Evolutionary conservation across 2,113 vertebrate genomes (phyloP).

Genomic region (Edolisoma coerulescens): DNA sequence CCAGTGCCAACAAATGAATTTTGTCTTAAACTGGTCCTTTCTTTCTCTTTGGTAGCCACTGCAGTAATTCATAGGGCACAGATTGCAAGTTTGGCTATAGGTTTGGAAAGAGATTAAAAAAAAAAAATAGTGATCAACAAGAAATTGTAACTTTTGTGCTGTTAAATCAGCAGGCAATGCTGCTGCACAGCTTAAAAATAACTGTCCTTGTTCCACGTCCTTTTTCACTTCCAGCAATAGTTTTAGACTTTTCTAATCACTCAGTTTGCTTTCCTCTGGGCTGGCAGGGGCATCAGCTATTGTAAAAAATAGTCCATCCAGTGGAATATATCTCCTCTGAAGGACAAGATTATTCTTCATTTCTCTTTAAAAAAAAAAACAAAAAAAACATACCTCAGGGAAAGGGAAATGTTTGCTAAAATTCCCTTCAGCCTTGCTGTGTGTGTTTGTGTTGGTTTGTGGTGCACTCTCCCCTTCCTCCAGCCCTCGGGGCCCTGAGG

Average conservation of each 20-base stretch:
- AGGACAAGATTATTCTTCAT: not conserved
- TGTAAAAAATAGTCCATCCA: constrained; percentile 2
- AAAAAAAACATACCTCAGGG: too few relatives aligned
- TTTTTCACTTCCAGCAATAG: constrained; percentile 24
- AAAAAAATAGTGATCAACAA: not conserved
- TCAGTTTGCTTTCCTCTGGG: constrained; percentile 21
- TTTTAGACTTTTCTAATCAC: constrained; percentile 33
- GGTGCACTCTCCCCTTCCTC: not conserved
- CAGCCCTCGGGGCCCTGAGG: not conserved
- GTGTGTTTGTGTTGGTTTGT: not conserved
- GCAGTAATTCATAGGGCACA: not conserved
- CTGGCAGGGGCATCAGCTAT: constrained; percentile 29
- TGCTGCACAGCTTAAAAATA: constrained; percentile 32
- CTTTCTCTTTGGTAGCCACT: not conserved
- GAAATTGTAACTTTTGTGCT: not conserved
- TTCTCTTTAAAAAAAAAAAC: not conserved
- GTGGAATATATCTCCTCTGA: constrained; percentile 19
- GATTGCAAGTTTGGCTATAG: not conserved
- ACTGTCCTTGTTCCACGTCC: not conserved
- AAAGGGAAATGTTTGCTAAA: not conserved
- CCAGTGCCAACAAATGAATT: not conserved
- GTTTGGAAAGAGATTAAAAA: not conserved
- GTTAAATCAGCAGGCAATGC: not conserved
- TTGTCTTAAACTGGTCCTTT: not conserved
- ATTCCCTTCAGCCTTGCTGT: not conserved